Conservation (phyloP, 2,113 vertebrate genomes). For the Eclectus roratus region DNA sequence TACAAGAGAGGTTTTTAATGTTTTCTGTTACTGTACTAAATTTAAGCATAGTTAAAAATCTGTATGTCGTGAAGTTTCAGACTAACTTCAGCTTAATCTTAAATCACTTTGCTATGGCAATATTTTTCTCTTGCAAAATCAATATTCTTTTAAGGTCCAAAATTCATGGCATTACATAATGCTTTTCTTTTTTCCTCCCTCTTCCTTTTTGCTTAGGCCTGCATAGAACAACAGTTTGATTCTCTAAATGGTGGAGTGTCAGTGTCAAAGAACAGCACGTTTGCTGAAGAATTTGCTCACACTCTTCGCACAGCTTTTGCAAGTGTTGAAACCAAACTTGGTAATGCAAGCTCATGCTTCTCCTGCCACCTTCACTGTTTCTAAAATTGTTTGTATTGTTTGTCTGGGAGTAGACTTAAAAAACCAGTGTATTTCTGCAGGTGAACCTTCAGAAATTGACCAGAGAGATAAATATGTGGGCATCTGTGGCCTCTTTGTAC, state of each 20-base stretch:
- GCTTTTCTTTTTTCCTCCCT: neutral
- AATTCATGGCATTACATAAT: neutral
- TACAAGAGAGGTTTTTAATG: neutral
- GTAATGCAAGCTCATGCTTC: constrained; percentile 71
- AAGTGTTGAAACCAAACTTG: constrained; percentile 91
- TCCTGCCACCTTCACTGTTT: neutral
- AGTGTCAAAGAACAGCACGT: constrained; percentile 92
- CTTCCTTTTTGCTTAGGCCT: constrained; percentile 75
- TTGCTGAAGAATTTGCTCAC: constrained; percentile 94
- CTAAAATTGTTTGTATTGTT: neutral
- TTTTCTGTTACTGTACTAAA: neutral
- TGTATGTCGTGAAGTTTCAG: neutral
- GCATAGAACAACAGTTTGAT: constrained; percentile 97
- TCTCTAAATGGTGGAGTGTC: constrained; percentile 85
- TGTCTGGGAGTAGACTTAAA: neutral
- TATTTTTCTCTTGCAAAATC: neutral
- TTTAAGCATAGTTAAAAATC: neutral
- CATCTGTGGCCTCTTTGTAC: constrained; percentile 90
- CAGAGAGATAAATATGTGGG: constrained; percentile 94
- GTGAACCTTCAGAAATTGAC: constrained; percentile 96
- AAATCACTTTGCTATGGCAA: neutral
- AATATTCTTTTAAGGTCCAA: neutral
- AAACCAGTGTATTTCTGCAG: constrained; percentile 56
- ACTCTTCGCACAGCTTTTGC: constrained; percentile 91
- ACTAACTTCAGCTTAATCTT: neutral